phyloP scores from a whole-genome alignment of 2,888 invertebrate species.

The Eumacrocentrus americanus region DNA sequence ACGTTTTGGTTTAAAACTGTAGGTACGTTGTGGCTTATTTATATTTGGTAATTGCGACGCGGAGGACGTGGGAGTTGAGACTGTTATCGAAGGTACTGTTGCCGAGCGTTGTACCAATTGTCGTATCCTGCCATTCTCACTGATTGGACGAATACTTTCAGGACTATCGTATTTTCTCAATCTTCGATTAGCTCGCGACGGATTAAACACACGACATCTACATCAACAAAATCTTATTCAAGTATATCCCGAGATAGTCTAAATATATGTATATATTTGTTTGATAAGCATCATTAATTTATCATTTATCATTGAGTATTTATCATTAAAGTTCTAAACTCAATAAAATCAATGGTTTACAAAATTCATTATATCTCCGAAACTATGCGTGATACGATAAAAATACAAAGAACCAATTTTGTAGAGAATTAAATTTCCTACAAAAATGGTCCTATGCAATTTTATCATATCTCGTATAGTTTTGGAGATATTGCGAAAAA shows the following conservation, averaged over 20 bases:
- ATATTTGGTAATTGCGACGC: conserved; percentile 52
- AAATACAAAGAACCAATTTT: too few relatives aligned
- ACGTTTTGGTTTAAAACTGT: conserved; percentile 59
- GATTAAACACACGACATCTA: conserved; percentile 60
- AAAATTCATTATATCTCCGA: too few relatives aligned
- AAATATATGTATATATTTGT: background rate
- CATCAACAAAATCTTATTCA: conserved; percentile 23
- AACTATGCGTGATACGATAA: too few relatives aligned
- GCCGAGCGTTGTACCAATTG: conserved; percentile 56
- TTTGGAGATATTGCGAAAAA: too few relatives aligned
- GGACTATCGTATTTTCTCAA: conserved; percentile 45
- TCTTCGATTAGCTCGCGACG: conserved; percentile 54
- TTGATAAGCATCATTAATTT: background rate
- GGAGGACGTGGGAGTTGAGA: conserved; percentile 44
- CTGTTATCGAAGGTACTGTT: conserved; percentile 54
- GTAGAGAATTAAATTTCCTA: too few relatives aligned
- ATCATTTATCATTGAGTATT: background rate
- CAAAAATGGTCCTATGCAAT: too few relatives aligned
- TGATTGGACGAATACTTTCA: conserved; percentile 43
- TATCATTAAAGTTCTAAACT: too few relatives aligned
- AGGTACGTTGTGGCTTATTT: conserved; percentile 56
- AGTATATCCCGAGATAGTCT: too few relatives aligned
- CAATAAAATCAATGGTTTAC: too few relatives aligned
- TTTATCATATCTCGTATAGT: too few relatives aligned
- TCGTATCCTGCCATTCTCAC: conserved; percentile 36